Evolutionary conservation across 2,888 invertebrate genomes (phyloP).

Genomic region (Alloplasta piceator): DNA sequence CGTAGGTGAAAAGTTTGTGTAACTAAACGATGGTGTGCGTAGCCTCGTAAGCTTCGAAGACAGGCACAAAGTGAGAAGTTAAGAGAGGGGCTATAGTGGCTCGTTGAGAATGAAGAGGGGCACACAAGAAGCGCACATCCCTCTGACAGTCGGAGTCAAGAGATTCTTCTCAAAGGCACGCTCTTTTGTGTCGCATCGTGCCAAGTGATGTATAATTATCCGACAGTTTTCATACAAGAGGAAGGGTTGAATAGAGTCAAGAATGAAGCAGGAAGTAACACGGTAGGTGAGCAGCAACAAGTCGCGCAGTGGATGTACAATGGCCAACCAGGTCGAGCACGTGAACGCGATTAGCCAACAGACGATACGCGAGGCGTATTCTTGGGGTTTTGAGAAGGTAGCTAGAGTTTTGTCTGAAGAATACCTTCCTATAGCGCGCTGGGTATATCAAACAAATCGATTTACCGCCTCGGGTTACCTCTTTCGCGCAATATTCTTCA

Average conservation of each 20-base stretch:
- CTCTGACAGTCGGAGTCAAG: constrained; percentile 24
- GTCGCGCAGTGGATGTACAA: constrained; percentile 8
- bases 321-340: neutral
- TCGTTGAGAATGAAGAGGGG: neutral
- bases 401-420: constrained; percentile 51
- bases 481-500: no score
- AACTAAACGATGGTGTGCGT: no score
- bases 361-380: neutral
- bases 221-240: constrained; percentile 25
- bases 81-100: neutral
- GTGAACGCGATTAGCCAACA: neutral
- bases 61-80: neutral
- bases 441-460: constrained; percentile 62
- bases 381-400: neutral
- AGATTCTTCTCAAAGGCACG: constrained; percentile 27
- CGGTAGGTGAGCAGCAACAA: constrained; percentile 41
- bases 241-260: neutral
- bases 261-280: neutral
- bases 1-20: no score
- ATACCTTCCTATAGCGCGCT: constrained; percentile 36
- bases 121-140: neutral
- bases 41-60: no score
- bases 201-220: constrained; percentile 42
- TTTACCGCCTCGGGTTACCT: constrained; percentile 27
- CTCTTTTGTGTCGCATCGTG: constrained; percentile 33